Conservation (phyloP, 2,888 invertebrate species). For the Eudasyphora cyanicolor region DNA sequence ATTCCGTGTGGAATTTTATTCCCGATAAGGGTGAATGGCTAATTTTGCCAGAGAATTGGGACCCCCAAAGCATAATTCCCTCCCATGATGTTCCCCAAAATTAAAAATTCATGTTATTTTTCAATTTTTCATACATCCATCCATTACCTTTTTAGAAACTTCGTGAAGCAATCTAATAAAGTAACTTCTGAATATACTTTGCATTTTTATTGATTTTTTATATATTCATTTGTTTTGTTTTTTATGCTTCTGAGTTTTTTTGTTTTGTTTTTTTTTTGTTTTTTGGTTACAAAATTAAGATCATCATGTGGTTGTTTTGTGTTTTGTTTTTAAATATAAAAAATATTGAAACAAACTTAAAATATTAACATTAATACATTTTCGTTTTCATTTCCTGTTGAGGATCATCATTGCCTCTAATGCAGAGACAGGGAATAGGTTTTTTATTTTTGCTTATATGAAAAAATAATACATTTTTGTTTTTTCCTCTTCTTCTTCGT, state of each 20-base stretch:
- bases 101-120: constrained; percentile 8
- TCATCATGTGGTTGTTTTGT: constrained; percentile 46
- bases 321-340: constrained; percentile 39
- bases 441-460: background rate
- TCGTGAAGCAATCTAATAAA: constrained; percentile 21
- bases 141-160: constrained; percentile 43
- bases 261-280: constrained; percentile 31
- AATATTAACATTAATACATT: constrained; percentile 48
- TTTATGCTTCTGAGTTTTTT: background rate
- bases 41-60: too few species aligned
- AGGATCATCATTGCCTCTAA: constrained; percentile 32
- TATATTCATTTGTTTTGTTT: constrained; percentile 14
- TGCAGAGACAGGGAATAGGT: background rate
- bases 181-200: constrained; percentile 47
- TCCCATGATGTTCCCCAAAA: background rate
- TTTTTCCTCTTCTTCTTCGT: too few species aligned
- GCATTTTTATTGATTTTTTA: constrained; percentile 34
- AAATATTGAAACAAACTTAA: constrained; percentile 18
- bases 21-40: too few species aligned
- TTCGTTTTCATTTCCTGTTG: constrained; percentile 49
- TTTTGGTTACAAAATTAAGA: constrained; percentile 63
- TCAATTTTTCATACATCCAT: constrained; percentile 47
- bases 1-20: background rate
- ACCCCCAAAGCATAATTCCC: background rate
- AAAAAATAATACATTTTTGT: constrained; percentile 42